These are phyloP conservation scores for Typhlichthys eigenmanni DNA, from an alignment of 2,797 vertebrate genomes.

Conservation along the genomic window DNA sequence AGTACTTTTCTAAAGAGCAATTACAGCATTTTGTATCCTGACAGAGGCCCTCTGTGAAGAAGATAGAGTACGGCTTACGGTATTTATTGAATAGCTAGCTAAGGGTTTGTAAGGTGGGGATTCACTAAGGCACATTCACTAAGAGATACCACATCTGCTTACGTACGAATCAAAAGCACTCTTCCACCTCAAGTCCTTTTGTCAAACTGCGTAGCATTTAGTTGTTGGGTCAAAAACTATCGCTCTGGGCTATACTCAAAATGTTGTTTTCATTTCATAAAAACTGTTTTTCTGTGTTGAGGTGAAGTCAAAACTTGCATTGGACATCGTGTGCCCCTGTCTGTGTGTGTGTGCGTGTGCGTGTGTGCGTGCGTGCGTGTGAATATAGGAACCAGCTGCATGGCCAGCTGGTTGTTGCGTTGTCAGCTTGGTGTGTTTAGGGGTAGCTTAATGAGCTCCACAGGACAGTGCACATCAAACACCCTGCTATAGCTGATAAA, in stretches of 20 bases:
- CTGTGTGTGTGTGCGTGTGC: neutral
- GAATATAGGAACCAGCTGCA: conserved; percentile 70
- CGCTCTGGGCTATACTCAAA: neutral
- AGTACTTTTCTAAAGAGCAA: no score
- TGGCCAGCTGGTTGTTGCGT: conserved; percentile 50
- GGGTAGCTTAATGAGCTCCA: conserved; percentile 58
- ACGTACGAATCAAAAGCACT: neutral
- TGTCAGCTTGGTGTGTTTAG: conserved; percentile 61
- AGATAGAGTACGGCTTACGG: no score
- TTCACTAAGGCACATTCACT: conserved; percentile 12
- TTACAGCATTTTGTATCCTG: conserved; percentile 19
- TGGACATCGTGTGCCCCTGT: neutral
- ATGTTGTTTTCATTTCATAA: no score
- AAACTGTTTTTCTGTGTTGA: conserved; percentile 12
- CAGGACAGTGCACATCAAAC: conserved; percentile 65
- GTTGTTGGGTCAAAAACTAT: neutral
- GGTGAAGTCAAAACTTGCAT: conserved; percentile 28
- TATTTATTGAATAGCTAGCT: no score
- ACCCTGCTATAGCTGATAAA: conserved; percentile 55
- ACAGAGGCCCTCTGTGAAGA: conserved; percentile 23
- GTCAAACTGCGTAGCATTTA: neutral
- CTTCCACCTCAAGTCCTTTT: neutral
- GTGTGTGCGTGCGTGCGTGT: conserved; percentile 27
- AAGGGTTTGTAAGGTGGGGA: conserved; percentile 21
- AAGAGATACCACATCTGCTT: neutral